Evolutionary conservation across 1,140 invertebrate species (phyloP), one percentile per base, ranked within the genome.

Genomic region (Aphidius ervi): DNA sequence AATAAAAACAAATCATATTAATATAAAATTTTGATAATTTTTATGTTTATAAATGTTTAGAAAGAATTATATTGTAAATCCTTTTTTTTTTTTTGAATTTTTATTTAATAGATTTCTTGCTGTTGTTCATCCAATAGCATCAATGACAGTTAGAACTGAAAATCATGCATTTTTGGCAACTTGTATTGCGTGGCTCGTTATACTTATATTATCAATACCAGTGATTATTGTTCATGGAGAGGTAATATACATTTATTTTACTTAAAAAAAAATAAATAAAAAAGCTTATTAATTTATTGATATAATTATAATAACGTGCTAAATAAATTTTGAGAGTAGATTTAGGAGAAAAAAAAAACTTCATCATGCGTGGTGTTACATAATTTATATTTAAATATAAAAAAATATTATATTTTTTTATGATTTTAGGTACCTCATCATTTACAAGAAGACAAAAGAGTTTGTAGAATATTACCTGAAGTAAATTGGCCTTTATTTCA

Each of bases 111-210:
- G 78, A 64, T 98, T 94, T 76, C 82, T 98, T 69, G 95, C 95
- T 23, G 94, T 98, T 8, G 94, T 97, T 0, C 92, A 96, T 78
- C 94, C 95, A 0, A 92, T 98, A 58, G 84, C 88, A 2, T 95
- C 92, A 53, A 96, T 95, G 86, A 89, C 90, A 0, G 86, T 87
- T 63, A 85, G 95, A 56, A 98, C 91, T 2, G 90, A 95, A 73
- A 84, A 82, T 49, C 95, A 97, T 76, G 93, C 94, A 1, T 82
- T 84, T 54, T 70, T 87, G 46, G 92, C 92, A 37, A 93, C 95
- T 63, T 82, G 83, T 23, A 80, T 90, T 63, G 86, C 87, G 20
- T 97, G 94, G 95, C 80, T 88, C 9, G 82, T 94, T 40, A 91
- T 95, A 39, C 76, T 93, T 6, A 84, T 85, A 37, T 85, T 84